Evolutionary conservation across 2,888 invertebrate genomes (phyloP).

Genomic region (Cyrtodaria siliqua): DNA sequence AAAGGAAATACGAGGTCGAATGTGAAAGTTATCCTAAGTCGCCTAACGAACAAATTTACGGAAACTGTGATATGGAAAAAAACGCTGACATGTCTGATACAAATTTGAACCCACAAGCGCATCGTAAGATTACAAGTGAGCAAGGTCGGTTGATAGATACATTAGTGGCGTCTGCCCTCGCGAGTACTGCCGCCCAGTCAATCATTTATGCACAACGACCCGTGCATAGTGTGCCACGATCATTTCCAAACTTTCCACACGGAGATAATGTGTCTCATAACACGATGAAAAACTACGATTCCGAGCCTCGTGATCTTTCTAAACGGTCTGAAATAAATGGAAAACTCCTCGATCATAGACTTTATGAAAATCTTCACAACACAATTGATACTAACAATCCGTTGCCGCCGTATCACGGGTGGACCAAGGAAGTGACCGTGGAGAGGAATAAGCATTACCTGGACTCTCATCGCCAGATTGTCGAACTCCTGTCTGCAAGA

Average conservation of each 20-base stretch:
- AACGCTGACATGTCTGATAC: background rate
- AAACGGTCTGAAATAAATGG: conserved; percentile 38
- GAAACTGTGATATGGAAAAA: background rate
- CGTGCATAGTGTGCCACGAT: conserved; percentile 1
- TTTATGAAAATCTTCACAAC: conserved; percentile 41
- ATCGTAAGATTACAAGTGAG: conserved; percentile 24
- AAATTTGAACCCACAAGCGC: background rate
- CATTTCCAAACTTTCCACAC: conserved; percentile 14
- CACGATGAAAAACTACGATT: conserved; percentile 39
- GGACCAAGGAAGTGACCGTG: conserved; percentile 40
- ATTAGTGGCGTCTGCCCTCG: conserved; percentile 59
- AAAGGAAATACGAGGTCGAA: conserved; percentile 11
- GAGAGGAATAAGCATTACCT: conserved; percentile 55
- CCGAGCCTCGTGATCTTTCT: conserved; percentile 59
- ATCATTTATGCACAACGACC: conserved; percentile 48
- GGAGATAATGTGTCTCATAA: conserved; percentile 21
- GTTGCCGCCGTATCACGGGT: conserved; percentile 28
- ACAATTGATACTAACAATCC: conserved; percentile 28
- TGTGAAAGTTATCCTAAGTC: too few relatives aligned
- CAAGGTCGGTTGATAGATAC: conserved; percentile 58
- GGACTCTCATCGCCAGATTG: conserved; percentile 54
- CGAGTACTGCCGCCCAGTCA: conserved; percentile 58
- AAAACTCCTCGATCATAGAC: conserved; percentile 37
- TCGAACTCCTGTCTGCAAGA: conserved; percentile 49
- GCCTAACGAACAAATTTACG: background rate